Evolutionary conservation across 2,113 vertebrate genomes (phyloP).

Genomic region (Pandion haliaetus): DNA sequence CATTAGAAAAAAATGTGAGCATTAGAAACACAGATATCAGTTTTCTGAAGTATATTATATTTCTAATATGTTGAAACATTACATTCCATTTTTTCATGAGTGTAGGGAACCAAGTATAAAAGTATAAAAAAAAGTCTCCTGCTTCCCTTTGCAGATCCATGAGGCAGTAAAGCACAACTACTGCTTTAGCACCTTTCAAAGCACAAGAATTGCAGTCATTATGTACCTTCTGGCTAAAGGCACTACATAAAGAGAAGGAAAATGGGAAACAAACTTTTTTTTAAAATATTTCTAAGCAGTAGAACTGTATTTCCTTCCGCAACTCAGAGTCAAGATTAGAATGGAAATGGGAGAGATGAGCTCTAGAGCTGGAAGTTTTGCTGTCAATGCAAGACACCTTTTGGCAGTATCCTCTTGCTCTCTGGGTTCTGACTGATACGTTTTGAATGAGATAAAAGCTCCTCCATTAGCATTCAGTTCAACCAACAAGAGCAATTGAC

Average conservation of each 20-base stretch:
- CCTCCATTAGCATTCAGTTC: slow-evolving; percentile 29
- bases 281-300: neutral
- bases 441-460: slow-evolving; percentile 9
- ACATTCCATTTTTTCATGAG: neutral
- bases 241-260: neutral
- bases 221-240: neutral
- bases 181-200: neutral
- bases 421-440: neutral
- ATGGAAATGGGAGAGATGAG: neutral
- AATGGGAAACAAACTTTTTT: neutral
- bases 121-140: neutral
- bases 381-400: slow-evolving; percentile 14
- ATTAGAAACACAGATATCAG: neutral
- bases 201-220: neutral
- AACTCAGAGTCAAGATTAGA: neutral
- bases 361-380: neutral
- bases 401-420: neutral
- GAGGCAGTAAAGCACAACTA: neutral
- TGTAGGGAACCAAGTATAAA: neutral
- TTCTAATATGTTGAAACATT: neutral
- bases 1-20: neutral
- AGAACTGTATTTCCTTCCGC: neutral
- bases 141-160: neutral
- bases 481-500: neutral
- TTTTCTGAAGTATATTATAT: neutral